Evolutionary conservation across 2,113 vertebrate genomes (phyloP).

Genomic region (Tupaia tana): DNA sequence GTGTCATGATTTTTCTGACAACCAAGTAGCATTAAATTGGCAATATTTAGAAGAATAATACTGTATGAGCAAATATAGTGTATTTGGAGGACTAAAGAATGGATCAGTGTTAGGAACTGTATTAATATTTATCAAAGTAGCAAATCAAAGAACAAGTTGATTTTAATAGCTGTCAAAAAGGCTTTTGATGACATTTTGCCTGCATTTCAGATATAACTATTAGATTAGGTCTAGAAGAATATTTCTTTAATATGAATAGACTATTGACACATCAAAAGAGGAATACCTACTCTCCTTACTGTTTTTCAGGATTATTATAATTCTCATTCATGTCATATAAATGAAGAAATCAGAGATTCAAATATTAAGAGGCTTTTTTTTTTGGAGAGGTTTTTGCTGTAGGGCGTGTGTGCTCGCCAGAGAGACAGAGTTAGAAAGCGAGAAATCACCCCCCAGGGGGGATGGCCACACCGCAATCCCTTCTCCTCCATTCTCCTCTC

Average conservation of each 20-base stretch:
- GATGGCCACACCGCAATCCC: too few species aligned
- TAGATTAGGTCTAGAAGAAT: not conserved
- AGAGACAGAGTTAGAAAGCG: too few species aligned
- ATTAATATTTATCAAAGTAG: not conserved
- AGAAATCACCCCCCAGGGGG: too few species aligned
- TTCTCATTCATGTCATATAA: not conserved
- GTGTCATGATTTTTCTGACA: too few species aligned
- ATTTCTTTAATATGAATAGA: not conserved
- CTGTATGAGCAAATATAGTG: not conserved
- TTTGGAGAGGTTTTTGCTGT: too few species aligned
- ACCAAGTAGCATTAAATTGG: not conserved
- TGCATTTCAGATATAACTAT: not conserved
- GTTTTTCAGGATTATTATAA: not conserved
- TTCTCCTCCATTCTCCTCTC: too few species aligned
- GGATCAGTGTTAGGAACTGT: not conserved
- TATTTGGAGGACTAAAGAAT: slow-evolving; percentile 1
- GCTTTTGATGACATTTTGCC: slow-evolving; percentile 2
- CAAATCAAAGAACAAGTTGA: not conserved
- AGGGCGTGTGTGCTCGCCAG: too few species aligned
- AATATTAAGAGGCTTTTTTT: not conserved
- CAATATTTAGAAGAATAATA: not conserved
- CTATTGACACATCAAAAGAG: not conserved
- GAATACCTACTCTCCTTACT: not conserved
- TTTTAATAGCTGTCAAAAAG: not conserved
- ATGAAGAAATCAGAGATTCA: not conserved